Evolutionary conservation across 1,140 invertebrate genomes (phyloP).

Genomic region (Stenopsyche tienmushanensis): DNA sequence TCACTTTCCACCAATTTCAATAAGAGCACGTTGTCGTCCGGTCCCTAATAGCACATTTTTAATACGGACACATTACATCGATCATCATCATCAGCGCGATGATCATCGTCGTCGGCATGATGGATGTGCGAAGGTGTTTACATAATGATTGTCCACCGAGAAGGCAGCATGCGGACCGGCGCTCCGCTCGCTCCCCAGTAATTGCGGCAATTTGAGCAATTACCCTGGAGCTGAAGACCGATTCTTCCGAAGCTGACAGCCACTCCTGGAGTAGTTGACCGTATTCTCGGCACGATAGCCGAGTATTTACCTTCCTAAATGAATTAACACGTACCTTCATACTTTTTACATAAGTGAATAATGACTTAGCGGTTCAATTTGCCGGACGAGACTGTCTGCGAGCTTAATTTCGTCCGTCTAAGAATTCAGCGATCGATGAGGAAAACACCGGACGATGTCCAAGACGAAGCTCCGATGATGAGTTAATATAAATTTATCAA

Average conservation of each 20-base stretch:
- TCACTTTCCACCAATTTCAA: background rate
- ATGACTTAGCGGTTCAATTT: too few relatives aligned
- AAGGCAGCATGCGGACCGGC: background rate
- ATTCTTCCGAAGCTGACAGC: background rate
- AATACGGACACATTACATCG: background rate
- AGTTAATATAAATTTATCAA: too few relatives aligned
- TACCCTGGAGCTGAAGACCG: constrained; percentile 3
- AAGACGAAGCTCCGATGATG: too few relatives aligned
- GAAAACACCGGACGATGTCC: too few relatives aligned
- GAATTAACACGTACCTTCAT: too few relatives aligned
- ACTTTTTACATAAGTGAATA: too few relatives aligned
- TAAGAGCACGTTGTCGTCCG: background rate
- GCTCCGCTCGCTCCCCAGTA: background rate
- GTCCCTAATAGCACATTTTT: background rate
- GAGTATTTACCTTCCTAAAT: too few relatives aligned
- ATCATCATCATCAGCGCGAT: constrained; percentile 4
- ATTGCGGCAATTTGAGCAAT: constrained; percentile 20
- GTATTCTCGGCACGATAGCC: background rate
- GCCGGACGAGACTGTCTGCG: too few relatives aligned
- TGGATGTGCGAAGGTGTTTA: constrained; percentile 7
- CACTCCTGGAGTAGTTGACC: background rate
- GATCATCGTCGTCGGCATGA: background rate
- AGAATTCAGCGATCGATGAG: too few relatives aligned
- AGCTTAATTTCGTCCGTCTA: too few relatives aligned
- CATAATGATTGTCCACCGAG: background rate